A percentile compares a stretch with the other conserved stretches of the same genome.
Conservation (phyloP, 2,797 vertebrate genomes). For the Lophius americanus region DNA sequence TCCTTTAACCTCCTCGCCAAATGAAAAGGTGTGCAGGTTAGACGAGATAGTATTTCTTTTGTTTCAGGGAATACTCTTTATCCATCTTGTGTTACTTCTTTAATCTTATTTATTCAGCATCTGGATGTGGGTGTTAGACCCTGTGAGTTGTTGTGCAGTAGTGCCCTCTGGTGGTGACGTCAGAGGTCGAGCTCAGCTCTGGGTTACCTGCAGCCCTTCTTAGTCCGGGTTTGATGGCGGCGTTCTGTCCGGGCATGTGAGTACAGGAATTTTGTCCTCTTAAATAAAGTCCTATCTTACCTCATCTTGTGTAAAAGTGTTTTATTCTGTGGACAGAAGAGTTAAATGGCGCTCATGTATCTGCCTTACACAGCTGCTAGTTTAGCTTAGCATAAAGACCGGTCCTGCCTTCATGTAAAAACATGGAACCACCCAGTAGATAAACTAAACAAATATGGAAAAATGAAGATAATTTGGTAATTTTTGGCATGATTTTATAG, state of each 20-base stretch:
- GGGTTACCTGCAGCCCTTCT: background rate
- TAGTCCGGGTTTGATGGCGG: background rate
- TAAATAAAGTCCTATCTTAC: background rate
- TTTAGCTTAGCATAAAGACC: slow-evolving; percentile 1
- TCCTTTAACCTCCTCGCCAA: background rate
- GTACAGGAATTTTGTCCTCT: background rate
- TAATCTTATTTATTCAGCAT: slow-evolving; percentile 8
- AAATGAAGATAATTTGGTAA: too few species aligned
- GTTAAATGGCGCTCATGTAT: background rate
- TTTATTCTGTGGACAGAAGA: background rate
- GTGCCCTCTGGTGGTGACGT: slow-evolving; percentile 74
- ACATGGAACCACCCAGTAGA: background rate
- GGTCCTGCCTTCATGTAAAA: background rate
- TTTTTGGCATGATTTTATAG: too few species aligned
- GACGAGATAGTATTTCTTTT: slow-evolving; percentile 12
- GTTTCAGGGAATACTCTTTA: slow-evolving; percentile 30
- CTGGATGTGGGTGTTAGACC: background rate
- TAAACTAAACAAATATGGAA: too few species aligned
- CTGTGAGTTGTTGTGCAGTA: slow-evolving; percentile 25
- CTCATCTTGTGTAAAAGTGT: too few species aligned
- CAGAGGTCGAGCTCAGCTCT: slow-evolving; percentile 6
- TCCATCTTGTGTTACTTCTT: slow-evolving; percentile 46
- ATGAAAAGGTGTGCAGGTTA: background rate
- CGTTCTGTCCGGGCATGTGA: background rate
- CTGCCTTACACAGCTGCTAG: background rate